Conservation (phyloP, 1,140 invertebrate genomes). For the Brachionus manjavacas region DNA sequence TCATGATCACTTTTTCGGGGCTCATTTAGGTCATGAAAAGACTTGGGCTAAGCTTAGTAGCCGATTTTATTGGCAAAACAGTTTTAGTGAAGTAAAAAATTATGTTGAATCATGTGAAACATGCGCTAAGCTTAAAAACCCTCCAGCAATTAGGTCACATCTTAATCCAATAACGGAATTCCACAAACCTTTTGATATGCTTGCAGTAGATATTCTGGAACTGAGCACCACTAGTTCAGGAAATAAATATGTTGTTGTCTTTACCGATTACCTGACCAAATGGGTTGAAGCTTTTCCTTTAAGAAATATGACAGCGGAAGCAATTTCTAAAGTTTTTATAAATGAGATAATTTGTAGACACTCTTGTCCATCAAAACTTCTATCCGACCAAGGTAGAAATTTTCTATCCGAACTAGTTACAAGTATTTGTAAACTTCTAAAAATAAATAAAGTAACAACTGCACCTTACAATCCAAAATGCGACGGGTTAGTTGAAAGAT, state of each 20-base stretch:
- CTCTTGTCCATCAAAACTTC: not conserved
- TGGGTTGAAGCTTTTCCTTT: conserved; percentile 46
- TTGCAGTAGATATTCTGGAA: conserved; percentile 8
- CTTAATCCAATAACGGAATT: not conserved
- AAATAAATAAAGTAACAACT: conserved; percentile 45
- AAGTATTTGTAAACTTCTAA: conserved; percentile 44
- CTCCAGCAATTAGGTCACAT: not conserved
- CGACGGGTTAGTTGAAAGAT: conserved; percentile 49
- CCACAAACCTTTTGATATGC: conserved; percentile 3
- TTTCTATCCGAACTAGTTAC: conserved; percentile 43
- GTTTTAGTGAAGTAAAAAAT: not conserved
- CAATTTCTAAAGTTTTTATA: conserved; percentile 45
- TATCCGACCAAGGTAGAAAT: conserved; percentile 42
- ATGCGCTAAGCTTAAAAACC: not conserved
- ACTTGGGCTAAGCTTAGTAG: not conserved
- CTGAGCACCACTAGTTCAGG: not conserved
- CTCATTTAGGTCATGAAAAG: conserved; percentile 23
- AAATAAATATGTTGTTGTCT: conserved; percentile 48
- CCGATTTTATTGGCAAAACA: conserved; percentile 30
- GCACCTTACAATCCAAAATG: conserved; percentile 48
- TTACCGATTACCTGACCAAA: conserved; percentile 47
- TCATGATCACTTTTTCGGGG: not conserved
- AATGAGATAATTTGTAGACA: not conserved
- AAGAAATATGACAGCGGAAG: conserved; percentile 45
- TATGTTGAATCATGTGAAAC: not conserved